These are phyloP conservation scores for Heteronetta atricapilla DNA, from an alignment of 2,113 vertebrate genomes.

Conservation along the genomic window DNA sequence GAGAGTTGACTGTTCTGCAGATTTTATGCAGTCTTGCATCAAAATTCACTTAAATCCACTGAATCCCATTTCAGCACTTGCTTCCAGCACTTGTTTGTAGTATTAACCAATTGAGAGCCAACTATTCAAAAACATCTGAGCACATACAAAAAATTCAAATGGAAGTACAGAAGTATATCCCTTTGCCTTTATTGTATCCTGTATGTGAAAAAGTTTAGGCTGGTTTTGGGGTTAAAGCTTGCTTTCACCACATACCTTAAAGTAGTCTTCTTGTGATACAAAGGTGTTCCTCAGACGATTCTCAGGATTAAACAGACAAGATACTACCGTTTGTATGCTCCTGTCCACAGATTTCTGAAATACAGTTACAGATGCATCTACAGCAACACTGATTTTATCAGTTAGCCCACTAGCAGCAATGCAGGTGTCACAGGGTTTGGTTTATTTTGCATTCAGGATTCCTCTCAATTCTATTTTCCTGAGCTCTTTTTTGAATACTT, in stretches of 20 bases:
- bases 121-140: not conserved
- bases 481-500: not conserved
- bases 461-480: not conserved
- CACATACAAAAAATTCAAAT: not conserved
- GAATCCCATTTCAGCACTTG: not conserved
- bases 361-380: conserved; percentile 14
- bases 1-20: not conserved
- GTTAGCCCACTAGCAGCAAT: not conserved
- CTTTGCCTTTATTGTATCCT: not conserved
- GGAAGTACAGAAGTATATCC: accelerated
- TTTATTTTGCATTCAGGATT: not conserved
- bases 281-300: conserved; percentile 71
- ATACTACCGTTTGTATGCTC: conserved; percentile 80
- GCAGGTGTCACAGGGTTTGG: not conserved
- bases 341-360: conserved; percentile 84
- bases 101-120: not conserved
- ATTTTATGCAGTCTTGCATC: not conserved
- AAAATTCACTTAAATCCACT: not conserved
- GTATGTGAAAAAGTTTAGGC: accelerated
- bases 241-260: conserved; percentile 71
- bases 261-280: conserved; percentile 75
- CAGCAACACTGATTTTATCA: not conserved
- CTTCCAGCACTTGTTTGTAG: not conserved
- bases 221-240: not conserved
- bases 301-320: conserved; percentile 78